Percentiles rank a stretch among this genome's conserved stretches.
Conservation (phyloP, 2,888 invertebrate genomes). For the Barypeithes pellucidus region DNA sequence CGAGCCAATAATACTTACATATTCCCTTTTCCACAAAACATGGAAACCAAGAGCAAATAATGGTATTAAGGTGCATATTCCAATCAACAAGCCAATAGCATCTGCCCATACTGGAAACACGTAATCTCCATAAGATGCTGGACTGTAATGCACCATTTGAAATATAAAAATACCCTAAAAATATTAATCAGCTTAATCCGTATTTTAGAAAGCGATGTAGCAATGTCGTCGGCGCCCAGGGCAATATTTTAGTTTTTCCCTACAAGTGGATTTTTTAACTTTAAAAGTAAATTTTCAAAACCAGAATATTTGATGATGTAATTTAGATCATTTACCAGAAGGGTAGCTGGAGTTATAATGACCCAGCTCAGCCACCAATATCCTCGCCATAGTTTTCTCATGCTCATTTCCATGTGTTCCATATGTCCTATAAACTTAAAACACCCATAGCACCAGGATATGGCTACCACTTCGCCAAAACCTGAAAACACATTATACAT, state of each 20-base stretch:
- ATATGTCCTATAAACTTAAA: constrained; percentile 75
- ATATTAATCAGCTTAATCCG: background rate
- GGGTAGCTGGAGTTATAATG: constrained; percentile 78
- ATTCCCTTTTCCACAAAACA: constrained; percentile 68
- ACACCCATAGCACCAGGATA: constrained; percentile 82
- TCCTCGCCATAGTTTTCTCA: constrained; percentile 73
- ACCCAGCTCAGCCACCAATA: constrained; percentile 86
- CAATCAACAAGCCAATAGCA: constrained; percentile 81
- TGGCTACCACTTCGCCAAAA: constrained; percentile 73
- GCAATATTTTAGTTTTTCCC: too few relatives aligned
- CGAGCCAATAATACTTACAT: constrained; percentile 65
- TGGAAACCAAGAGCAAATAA: constrained; percentile 78
- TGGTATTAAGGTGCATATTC: constrained; percentile 79
- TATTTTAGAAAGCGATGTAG: too few relatives aligned
- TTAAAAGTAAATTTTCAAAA: too few relatives aligned
- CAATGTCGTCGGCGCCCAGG: too few relatives aligned
- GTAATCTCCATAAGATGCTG: constrained; percentile 78
- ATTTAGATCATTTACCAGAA: constrained; percentile 73
- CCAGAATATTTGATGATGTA: too few relatives aligned
- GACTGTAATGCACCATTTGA: constrained; percentile 79
- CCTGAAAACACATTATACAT: constrained; percentile 33
- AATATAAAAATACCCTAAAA: constrained; percentile 81
- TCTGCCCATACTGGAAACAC: constrained; percentile 82
- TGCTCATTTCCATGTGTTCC: constrained; percentile 77
- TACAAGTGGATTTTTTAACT: too few relatives aligned